Conservation (phyloP, 1,140 invertebrate species). For the Pissodes strobi region DNA sequence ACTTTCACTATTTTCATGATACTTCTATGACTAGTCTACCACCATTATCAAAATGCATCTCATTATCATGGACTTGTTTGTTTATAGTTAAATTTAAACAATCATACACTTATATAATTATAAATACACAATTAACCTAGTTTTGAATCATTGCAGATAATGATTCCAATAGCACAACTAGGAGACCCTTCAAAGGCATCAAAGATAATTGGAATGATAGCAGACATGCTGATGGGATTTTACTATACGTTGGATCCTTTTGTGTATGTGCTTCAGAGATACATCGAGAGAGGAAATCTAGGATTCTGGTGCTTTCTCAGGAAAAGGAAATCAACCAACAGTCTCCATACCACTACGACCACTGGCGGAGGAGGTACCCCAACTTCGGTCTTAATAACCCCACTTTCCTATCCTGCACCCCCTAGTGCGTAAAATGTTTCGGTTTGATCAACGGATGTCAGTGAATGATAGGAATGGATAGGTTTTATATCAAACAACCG, state of each 20-base stretch:
- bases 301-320: conserved; percentile 33
- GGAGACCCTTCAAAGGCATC: conserved; percentile 46
- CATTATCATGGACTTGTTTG: no score
- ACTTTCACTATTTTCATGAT: no score
- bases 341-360: conserved; percentile 40
- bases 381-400: conserved; percentile 34
- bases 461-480: no score
- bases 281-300: conserved; percentile 45
- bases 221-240: conserved; percentile 77
- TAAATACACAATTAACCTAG: no score
- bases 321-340: conserved; percentile 31
- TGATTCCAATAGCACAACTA: conserved; percentile 69
- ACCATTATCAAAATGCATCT: no score
- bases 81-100: no score
- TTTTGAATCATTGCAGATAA: conserved; percentile 60
- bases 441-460: no score
- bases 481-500: no score
- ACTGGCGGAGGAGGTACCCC: conserved; percentile 33
- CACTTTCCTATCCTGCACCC: conserved; percentile 13
- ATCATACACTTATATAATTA: no score
- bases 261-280: conserved; percentile 75
- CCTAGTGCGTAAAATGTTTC: conserved; percentile 27
- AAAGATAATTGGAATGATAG: conserved; percentile 61
- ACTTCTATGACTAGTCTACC: no score
- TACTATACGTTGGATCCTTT: conserved; percentile 84